Base-by-base conservation (phyloP, 2,113 vertebrate genomes). In the Dicentrarchus labrax region DNA sequence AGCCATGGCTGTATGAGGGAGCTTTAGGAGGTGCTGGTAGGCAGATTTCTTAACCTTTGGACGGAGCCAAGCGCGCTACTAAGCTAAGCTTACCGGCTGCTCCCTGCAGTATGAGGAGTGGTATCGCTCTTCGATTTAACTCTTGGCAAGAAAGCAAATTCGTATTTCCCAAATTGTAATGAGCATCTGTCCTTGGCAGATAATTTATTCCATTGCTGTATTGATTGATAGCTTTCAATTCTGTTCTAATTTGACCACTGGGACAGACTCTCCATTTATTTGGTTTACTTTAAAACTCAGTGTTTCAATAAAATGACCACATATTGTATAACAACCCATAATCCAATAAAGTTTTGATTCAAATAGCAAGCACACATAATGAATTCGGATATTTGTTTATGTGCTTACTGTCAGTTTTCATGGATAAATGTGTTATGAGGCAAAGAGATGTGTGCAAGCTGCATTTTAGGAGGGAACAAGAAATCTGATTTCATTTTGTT, bases 401-500 rank as follows among this genome's bases (percentile, higher is more conserved):
- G 30, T 30, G 30, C 30, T 30, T 30, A 30, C 30, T 30, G 30
- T 30, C 30, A 30, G 30, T 30, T 30, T 30, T 30, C 30, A 30
- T 30, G 30, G 13, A 69, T 12, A 41, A 36, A 19, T 65, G 10
- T 53, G 21, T 21, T 53, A 19, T n/a, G 36, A 68, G 36, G 24
- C 19, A 17, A 6, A 7, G n/a, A 39, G n/a, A 39, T 4, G 7
- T 36, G 36, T 60, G 16, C 39, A 50, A 51, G 43, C 19, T 1
- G 5, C 8, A 7, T 60, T 51, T 59, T 8, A 53, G 10, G n/a
- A 47, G 17, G 5, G 47, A 19, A 38, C 1, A 15, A 50, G 16
- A 48, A 61, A 84, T 72, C 54, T 1, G 69, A 56, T 51, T 78
- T 78, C 8, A 45, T 75, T 75, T 56, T 65, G 38, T 87, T 79